A percentile compares a stretch with the other conserved stretches of the same genome.
phyloP scores from a whole-genome alignment of 2,888 invertebrate genomes.

The Anagyrus pseudococci region DNA sequence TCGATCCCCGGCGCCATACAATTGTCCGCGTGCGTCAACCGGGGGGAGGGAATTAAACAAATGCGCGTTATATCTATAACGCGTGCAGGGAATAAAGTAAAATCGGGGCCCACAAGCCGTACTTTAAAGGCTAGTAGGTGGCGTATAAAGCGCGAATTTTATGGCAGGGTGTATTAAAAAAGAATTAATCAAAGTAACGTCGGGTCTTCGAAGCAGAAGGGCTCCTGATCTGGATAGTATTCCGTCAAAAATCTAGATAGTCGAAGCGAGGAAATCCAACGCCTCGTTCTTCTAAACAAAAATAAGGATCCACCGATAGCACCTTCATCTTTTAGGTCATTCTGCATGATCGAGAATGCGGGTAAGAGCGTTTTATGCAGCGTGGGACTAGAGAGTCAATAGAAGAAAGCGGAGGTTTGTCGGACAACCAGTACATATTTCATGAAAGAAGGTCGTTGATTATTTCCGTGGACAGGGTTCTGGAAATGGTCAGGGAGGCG shows the following conservation, averaged over 20 bases:
- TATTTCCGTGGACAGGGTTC: not conserved
- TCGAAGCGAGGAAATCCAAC: not conserved
- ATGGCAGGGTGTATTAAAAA: too few species aligned
- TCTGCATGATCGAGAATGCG: not conserved
- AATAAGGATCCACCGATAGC: not conserved
- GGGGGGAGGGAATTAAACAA: too few species aligned
- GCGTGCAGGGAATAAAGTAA: too few species aligned
- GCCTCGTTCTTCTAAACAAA: not conserved
- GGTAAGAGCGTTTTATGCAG: not conserved
- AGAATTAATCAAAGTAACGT: not conserved
- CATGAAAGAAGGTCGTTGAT: not conserved
- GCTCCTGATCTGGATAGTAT: not conserved
- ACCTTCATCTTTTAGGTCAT: not conserved
- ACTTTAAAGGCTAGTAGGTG: too few species aligned
- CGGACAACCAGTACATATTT: not conserved
- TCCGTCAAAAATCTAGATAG: not conserved
- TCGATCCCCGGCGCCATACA: too few species aligned
- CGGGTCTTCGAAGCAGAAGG: not conserved
- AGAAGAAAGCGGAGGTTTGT: not conserved
- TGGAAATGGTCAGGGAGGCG: not conserved
- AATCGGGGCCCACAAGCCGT: too few species aligned
- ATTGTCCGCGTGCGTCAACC: too few species aligned
- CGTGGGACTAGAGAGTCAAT: too few species aligned
- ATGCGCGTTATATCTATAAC: too few species aligned
- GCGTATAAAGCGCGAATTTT: too few species aligned